Conservation (phyloP, 2,113 vertebrate genomes). For the Scolopax mira region DNA sequence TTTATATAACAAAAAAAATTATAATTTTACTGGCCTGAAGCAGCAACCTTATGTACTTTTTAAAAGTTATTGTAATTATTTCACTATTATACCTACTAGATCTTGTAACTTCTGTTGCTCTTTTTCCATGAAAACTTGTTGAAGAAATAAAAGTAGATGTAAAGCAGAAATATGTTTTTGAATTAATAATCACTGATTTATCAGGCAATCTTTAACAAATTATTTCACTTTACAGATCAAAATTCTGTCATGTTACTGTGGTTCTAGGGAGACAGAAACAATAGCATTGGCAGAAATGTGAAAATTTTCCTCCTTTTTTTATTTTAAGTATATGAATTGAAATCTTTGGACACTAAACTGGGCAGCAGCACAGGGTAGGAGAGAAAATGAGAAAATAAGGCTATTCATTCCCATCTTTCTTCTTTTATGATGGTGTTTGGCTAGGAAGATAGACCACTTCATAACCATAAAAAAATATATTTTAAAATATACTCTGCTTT, state of each 20-base stretch:
- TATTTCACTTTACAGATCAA: background rate
- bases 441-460: background rate
- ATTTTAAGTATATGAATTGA: background rate
- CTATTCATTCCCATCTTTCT: background rate
- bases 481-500: background rate
- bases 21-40: background rate
- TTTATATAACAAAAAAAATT: background rate
- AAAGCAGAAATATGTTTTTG: background rate
- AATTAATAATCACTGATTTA: background rate
- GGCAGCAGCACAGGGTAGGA: background rate
- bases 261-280: background rate
- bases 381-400: background rate
- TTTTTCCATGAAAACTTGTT: background rate
- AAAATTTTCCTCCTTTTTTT: background rate
- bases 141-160: background rate
- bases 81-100: background rate
- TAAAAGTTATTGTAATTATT: background rate
- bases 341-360: background rate
- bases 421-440: background rate
- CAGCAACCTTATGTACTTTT: background rate
- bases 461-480: rapidly evolving
- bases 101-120: background rate
- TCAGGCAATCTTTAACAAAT: background rate
- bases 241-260: background rate
- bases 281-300: background rate